Conservation (phyloP, 2,113 vertebrate genomes). For the Passer domesticus region DNA sequence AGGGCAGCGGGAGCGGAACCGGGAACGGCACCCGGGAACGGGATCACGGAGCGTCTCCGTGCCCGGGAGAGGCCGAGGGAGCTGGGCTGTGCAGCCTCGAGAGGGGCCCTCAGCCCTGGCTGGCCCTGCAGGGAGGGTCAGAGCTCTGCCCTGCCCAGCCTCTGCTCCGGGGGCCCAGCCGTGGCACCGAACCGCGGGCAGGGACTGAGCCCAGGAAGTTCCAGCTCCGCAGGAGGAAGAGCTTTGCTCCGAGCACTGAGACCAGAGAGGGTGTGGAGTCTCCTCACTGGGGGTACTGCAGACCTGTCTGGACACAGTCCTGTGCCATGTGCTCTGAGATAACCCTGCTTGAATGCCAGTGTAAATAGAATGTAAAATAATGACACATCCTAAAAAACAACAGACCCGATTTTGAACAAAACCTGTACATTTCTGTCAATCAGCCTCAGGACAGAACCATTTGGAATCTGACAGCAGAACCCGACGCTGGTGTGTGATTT, state of each 20-base stretch:
- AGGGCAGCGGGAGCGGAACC: not conserved
- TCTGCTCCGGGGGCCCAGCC: not conserved
- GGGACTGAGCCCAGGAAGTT: not conserved
- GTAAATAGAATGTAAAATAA: not conserved
- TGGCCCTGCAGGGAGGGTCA: not conserved
- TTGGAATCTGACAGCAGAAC: not conserved
- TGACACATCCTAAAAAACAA: not conserved
- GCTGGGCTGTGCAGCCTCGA: not conserved
- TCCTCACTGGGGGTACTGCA: not conserved
- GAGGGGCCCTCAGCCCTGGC: too few species aligned
- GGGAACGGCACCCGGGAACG: not conserved
- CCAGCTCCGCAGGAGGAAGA: not conserved
- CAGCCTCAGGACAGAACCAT: not conserved
- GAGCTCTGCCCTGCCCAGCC: not conserved
- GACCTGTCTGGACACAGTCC: not conserved
- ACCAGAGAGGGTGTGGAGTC: too few species aligned
- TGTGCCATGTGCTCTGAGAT: not conserved
- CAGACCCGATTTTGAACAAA: not conserved
- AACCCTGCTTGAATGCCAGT: not conserved
- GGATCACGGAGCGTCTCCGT: not conserved
- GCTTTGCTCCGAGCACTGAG: not conserved
- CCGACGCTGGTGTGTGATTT: not conserved
- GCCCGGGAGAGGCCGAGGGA: not conserved
- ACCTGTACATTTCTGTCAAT: not conserved
- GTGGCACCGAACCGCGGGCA: accelerated